Base-by-base conservation (phyloP, 2,888 invertebrate species). In the Drosophila niveifrons region DNA sequence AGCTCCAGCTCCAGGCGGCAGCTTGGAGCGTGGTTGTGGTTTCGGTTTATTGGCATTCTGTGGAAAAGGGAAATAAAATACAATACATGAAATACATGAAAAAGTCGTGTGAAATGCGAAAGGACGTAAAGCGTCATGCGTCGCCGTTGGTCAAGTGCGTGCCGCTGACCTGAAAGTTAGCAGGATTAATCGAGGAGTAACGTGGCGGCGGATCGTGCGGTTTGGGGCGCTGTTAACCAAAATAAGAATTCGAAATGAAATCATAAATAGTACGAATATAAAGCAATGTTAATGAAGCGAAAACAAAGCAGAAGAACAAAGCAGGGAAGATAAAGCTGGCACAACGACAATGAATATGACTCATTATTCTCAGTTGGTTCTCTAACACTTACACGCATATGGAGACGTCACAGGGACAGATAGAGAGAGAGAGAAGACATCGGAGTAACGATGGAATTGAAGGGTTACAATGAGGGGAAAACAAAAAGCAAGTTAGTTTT, bases 21-120 rank as follows among this genome's bases (percentile, higher is more conserved):
- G 93, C 90, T 96, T 96, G 2, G 95, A 94, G 34, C 96, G 94
- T 1, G 97, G 97, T 81, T 95, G 94, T 4, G 97, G 96, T 90
- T 96, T 96, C 4, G 96, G 96, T 87, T 94, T 94, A 63, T 94
- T 90, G 44, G 89, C 76, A 67, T 91, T 88, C 91, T 91, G 73
- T 7, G 67, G 61, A 66, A 2, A 2, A 53, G 43, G n/a, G n/a
- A n/a, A 57, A 8, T 31, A 66, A 10, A 80, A 64, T 77, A 75
- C 46, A 46, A 15, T 15, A 67, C 18, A n/a, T n/a, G n/a, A n/a
- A n/a, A 7, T 8, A 2, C 4, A n/a, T n/a, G 11, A n/a, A n/a
- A 4, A 6, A 36, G n/a, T n/a, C 36, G 3, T 36, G n/a, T 6
- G n/a, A 36, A 6, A 6, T 0, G 36, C n/a, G 36, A n/a, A 36